These are phyloP conservation scores for Channallabes apus DNA, from an alignment of 2,797 vertebrate species.

Conservation along the genomic window DNA sequence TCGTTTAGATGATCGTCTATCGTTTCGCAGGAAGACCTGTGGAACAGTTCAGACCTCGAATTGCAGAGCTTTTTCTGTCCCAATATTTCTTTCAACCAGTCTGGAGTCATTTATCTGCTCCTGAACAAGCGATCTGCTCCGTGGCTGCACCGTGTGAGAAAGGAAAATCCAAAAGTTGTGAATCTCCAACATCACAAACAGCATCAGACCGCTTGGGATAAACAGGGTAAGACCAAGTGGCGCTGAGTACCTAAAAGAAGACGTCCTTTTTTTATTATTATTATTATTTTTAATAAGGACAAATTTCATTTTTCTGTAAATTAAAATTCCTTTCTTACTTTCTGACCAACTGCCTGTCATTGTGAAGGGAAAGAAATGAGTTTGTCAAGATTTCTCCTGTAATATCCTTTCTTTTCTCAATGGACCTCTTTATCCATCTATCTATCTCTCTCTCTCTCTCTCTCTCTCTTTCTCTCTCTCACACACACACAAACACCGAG, in stretches of 20 bases:
- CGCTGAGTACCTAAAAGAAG: neutral
- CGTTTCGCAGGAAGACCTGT: neutral
- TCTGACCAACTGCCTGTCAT: neutral
- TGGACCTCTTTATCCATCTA: neutral
- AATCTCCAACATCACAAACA: neutral
- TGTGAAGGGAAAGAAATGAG: conserved; percentile 24
- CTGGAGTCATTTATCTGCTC: neutral
- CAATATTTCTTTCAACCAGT: neutral
- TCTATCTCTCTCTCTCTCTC: too few relatives aligned
- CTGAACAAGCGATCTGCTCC: neutral
- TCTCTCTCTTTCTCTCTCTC: conserved; percentile 7
- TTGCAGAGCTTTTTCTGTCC: neutral
- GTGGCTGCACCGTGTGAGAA: neutral
- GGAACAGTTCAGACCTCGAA: neutral
- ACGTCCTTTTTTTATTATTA: too few relatives aligned
- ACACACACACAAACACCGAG: conserved; percentile 41
- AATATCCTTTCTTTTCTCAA: conserved; percentile 21
- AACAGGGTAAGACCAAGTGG: neutral
- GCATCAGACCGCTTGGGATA: neutral
- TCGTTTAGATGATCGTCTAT: neutral
- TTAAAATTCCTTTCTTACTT: neutral
- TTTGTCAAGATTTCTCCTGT: conserved; percentile 28
- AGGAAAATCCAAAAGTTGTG: neutral
- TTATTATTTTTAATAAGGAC: conserved; percentile 22
- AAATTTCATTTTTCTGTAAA: neutral